These are phyloP conservation scores for Liposcelis brunnea DNA, from an alignment of 2,888 invertebrate genomes.

Conservation along the genomic window DNA sequence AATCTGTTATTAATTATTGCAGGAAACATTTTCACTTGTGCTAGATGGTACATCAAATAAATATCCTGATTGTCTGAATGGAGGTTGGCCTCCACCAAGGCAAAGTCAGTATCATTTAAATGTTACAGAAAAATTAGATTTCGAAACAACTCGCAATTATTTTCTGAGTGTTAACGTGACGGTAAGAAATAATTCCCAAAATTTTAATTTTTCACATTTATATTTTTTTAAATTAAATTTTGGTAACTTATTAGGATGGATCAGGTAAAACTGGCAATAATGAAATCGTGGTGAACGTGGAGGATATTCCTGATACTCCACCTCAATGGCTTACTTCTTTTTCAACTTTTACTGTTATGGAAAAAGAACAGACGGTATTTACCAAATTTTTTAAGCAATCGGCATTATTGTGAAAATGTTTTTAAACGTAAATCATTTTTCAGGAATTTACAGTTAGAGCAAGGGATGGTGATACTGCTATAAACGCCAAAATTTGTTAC, in stretches of 20 bases:
- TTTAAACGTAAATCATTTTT: too few species aligned
- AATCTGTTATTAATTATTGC: too few species aligned
- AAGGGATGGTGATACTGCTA: constrained; percentile 42
- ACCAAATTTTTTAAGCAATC: too few species aligned
- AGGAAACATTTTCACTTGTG: too few species aligned
- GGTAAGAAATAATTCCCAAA: too few species aligned
- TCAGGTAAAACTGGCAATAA: background rate
- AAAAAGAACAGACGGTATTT: background rate
- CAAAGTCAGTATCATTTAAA: too few species aligned
- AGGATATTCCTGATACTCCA: background rate
- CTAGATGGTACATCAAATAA: too few species aligned
- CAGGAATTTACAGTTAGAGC: constrained; percentile 32
- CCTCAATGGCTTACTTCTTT: background rate
- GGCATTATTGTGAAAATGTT: too few species aligned
- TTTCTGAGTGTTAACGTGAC: background rate
- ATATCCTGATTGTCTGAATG: too few species aligned
- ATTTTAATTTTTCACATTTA: too few species aligned
- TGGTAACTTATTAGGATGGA: background rate
- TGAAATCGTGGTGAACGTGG: background rate
- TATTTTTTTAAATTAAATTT: background rate
- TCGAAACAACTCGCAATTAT: background rate
- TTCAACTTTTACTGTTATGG: background rate
- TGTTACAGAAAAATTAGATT: background rate
- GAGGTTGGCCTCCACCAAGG: too few species aligned
- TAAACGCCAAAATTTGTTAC: constrained; percentile 36